Evolutionary conservation across 2,113 vertebrate species (phyloP), one percentile per base, ranked within the genome.

Genomic region (Melanocharis versteri): DNA sequence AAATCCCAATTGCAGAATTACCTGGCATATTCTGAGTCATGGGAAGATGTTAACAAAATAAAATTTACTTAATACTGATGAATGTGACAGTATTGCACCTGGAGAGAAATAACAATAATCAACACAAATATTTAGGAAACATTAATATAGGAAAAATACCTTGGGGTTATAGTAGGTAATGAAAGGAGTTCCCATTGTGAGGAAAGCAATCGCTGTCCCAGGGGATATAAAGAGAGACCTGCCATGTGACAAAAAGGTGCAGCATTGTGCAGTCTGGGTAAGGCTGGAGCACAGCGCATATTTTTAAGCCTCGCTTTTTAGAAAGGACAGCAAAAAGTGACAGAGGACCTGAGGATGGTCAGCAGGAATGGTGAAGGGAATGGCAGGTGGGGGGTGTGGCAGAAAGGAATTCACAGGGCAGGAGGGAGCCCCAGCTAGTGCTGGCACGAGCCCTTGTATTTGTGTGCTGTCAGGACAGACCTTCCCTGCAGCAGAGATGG

Each of bases 41-140:
- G 1, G 33, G 71, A 76, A 69, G 70, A 83, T 35, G 69, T 85
- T 80, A 87, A 90, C 54, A 93, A 76, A 91, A 82, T 72, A 62
- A 91, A 76, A 85, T 72, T 39, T 91, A 80, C 80, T 80, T 97
- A 90, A 85, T 93, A 87, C 48, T 91, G 93, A 94, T 85, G 62
- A 91, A 96, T 77, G 70, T 65, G 75, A 77, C 82, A 83, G 45
- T 66, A 62, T 66, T 66, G 50, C 23, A 83, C 50, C 66, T 83
- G 61, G 75, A 58, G 78, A 94, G 50, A 91, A 91, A 80, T 88
- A 92, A 80, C 33, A 78, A 75, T 64, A 76, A 89, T 79, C 87
- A 80, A 76, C 66, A 61, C 24, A 82, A 73, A 76, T 91, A 85
- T 83, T 95, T 88, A 96, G 78, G 75, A 87, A 77, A 37, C 28